phyloP scores from a whole-genome alignment of 2,113 vertebrate species.

The Notothenia coriiceps region DNA sequence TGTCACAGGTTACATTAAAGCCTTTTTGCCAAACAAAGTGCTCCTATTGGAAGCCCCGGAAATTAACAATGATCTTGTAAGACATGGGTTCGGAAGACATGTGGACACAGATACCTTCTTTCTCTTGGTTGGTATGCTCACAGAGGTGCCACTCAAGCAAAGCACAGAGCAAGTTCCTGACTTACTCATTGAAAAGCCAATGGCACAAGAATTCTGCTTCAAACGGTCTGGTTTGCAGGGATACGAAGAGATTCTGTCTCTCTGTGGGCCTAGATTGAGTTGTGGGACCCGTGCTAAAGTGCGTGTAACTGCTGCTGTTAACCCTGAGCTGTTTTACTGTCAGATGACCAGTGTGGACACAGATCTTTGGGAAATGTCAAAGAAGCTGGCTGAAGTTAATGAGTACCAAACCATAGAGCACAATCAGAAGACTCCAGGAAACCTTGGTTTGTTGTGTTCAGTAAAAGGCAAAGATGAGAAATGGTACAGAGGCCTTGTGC shows the following conservation, averaged over 20 bases:
- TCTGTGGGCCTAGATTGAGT: constrained; percentile 78
- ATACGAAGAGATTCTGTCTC: constrained; percentile 81
- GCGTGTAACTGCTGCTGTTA: constrained; percentile 86
- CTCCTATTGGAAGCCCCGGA: constrained; percentile 89
- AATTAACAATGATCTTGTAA: constrained; percentile 84
- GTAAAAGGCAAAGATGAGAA: constrained; percentile 88
- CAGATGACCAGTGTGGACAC: constrained; percentile 83
- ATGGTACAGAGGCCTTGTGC: constrained; percentile 92
- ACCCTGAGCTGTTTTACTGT: constrained; percentile 88
- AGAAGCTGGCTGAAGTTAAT: constrained; percentile 81
- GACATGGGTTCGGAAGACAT: constrained; percentile 86
- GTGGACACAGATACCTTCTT: constrained; percentile 89
- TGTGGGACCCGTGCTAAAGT: constrained; percentile 83
- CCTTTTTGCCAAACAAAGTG: constrained; percentile 84
- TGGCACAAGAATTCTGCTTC: constrained; percentile 55
- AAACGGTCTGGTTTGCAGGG: constrained; percentile 59
- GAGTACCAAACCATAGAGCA: constrained; percentile 70
- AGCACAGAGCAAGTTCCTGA: constrained; percentile 67
- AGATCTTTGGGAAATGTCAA: constrained; percentile 85
- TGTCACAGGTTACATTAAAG: constrained; percentile 86
- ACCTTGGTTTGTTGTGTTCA: constrained; percentile 89
- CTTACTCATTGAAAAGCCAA: constrained; percentile 73
- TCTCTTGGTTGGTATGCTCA: constrained; percentile 87
- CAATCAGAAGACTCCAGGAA: constrained; percentile 70
- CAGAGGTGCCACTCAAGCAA: constrained; percentile 78